These are phyloP conservation scores for Numenius phaeopus DNA, from an alignment of 2,797 vertebrate genomes.

Conservation along the genomic window DNA sequence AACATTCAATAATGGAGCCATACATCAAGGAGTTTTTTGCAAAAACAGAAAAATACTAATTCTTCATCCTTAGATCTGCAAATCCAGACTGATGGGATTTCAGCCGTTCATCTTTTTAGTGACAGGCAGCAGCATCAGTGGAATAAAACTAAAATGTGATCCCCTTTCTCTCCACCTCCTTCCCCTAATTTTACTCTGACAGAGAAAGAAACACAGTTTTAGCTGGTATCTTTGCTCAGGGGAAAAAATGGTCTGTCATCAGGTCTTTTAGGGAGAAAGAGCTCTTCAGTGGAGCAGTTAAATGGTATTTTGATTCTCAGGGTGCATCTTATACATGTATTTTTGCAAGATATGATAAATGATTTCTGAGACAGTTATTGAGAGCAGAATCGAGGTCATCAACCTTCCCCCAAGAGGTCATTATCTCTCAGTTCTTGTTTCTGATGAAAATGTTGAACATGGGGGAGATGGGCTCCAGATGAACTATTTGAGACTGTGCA, in stretches of 20 bases:
- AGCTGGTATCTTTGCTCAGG: constrained; percentile 35
- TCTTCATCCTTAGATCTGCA: constrained; percentile 71
- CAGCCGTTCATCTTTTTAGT: constrained; percentile 71
- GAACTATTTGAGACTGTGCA: not conserved
- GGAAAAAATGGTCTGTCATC: constrained; percentile 28
- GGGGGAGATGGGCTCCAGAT: not conserved
- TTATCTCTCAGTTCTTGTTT: constrained; percentile 5
- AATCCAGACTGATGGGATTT: constrained; percentile 76
- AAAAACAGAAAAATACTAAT: constrained; percentile 77
- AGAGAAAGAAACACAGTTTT: constrained; percentile 44
- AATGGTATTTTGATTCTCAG: constrained; percentile 42
- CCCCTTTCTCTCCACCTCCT: constrained; percentile 69
- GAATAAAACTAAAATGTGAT: constrained; percentile 70
- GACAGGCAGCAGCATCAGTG: constrained; percentile 66
- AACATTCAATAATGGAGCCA: constrained; percentile 63
- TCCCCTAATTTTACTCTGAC: constrained; percentile 61
- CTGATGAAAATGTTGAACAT: constrained; percentile 20
- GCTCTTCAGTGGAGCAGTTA: constrained; percentile 18
- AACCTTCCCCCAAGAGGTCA: constrained; percentile 6
- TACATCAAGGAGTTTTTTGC: constrained; percentile 71
- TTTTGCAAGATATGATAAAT: not conserved
- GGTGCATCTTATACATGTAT: not conserved
- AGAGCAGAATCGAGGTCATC: constrained; percentile 40
- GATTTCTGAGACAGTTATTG: constrained; percentile 32
- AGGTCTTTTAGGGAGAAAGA: constrained; percentile 45